Evolutionary conservation across 2,113 vertebrate genomes (phyloP).

Genomic region (Forbesichthys agassizii): DNA sequence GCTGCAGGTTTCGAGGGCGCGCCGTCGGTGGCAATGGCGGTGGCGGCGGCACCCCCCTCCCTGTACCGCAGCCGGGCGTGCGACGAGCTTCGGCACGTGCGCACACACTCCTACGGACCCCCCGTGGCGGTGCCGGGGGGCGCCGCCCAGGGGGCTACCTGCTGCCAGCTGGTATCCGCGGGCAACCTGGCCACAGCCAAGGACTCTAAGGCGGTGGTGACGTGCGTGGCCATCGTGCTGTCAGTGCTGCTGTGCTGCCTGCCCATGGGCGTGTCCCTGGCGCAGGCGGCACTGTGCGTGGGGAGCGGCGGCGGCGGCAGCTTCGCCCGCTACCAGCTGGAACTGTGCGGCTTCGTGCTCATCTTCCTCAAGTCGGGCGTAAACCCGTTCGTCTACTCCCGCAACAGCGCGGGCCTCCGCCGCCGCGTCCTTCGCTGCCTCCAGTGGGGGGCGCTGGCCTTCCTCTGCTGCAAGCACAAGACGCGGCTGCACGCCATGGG

Average conservation of each 20-base stretch:
- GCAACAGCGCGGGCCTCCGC: conserved; percentile 90
- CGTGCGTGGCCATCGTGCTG: conserved; percentile 89
- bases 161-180: conserved; percentile 83
- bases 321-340: conserved; percentile 91
- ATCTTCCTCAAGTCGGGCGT: conserved; percentile 95
- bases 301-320: conserved; percentile 76
- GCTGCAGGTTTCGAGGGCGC: conserved; percentile 69
- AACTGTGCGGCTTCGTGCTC: conserved; percentile 92
- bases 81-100: conserved; percentile 82
- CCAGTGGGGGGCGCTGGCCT: conserved; percentile 80
- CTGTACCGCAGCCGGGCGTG: conserved; percentile 89
- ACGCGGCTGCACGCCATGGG: conserved; percentile 90
- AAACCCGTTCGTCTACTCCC: conserved; percentile 96
- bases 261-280: conserved; percentile 87
- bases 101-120: conserved; percentile 75
- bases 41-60: conserved; percentile 74
- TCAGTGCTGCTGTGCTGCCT: conserved; percentile 92
- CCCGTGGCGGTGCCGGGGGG: conserved; percentile 52
- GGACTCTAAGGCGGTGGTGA: conserved; percentile 90
- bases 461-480: conserved; percentile 91
- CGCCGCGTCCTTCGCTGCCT: conserved; percentile 88
- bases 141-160: conserved; percentile 72
- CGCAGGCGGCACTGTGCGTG: conserved; percentile 83
- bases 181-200: conserved; percentile 87
- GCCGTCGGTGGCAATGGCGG: conserved; percentile 57